Evolutionary conservation across 2,113 vertebrate species (phyloP), one percentile per base, ranked within the genome.

Genomic region (Deroptyus accipitrinus): DNA sequence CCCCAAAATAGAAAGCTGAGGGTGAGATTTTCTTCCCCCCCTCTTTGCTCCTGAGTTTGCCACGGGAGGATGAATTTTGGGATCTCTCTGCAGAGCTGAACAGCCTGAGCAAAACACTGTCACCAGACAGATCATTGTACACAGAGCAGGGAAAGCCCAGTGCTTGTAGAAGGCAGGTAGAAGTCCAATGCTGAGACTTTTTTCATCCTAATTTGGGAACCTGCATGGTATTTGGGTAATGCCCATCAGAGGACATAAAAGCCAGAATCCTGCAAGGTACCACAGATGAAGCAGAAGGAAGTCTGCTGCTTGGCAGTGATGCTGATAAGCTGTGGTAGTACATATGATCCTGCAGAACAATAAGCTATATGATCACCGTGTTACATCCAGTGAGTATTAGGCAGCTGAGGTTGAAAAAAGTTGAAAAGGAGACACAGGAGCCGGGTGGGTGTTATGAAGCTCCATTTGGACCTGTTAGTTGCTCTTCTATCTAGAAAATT

Each of bases 321-420:
- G 48, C 13, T 24, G 59, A 35, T 18, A 39, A 77, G 51, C 52
- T 87, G 31, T 31, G 31, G 22, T n/a, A 19, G 13, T n/a, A 24
- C 2, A 0, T 14, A 10, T 23, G 42, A 59, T 28, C 72, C 51
- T 74, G 57, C 57, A 37, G n/a, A 42, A 39, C 31, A 37, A 44
- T 86, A 74, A 10, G 33, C 19, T 33, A 1, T 33, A 8, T 0
- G 0, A 30, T 13, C 33, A 51, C 51, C 17, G 1, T 13, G 22
- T 10, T 77, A 30, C 3, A 37, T 23, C 22, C 55, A 37, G 15
- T 11, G 28, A 94, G 27, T 14, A 25, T 31, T 39, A 35, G 49
- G 41, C 73, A 89, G 27, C 62, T 41, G 74, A 73, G 13, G 3
- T 4, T 84, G 63, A 31, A 77, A 77, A 30, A 66, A n/a, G 28